A percentile compares a stretch with the other conserved stretches of the same genome.
phyloP scores from a whole-genome alignment of 2,888 invertebrate genomes.

The Hetaerina titia region DNA sequence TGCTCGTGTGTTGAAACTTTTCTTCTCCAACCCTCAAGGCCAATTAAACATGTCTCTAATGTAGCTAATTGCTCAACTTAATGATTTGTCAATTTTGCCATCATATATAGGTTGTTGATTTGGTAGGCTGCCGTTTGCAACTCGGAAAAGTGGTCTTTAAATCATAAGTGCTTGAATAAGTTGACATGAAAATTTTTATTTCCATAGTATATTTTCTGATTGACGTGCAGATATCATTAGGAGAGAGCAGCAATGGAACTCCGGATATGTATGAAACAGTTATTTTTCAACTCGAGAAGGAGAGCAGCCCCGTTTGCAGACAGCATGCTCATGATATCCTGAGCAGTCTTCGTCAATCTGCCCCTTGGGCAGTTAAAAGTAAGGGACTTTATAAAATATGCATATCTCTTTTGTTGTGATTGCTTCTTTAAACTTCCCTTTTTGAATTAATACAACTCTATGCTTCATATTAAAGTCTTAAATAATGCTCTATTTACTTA shows the following conservation, averaged over 20 bases:
- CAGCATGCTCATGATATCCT: neutral
- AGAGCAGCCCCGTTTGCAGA: neutral
- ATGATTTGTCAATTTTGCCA: neutral
- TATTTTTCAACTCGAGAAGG: neutral
- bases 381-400: neutral
- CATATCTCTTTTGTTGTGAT: neutral
- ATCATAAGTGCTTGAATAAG: neutral
- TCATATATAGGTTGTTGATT: neutral
- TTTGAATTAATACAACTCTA: no score
- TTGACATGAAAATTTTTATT: neutral
- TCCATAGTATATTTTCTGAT: neutral
- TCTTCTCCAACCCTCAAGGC: neutral
- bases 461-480: no score
- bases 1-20: neutral
- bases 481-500: no score
- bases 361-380: neutral
- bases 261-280: neutral
- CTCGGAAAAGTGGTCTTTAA: neutral
- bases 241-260: neutral
- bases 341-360: neutral
- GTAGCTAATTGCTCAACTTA: neutral
- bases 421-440: no score
- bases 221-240: neutral
- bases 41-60: neutral
- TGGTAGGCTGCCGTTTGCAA: neutral